phyloP scores from a whole-genome alignment of 2,113 vertebrate species.

The Suricata suricatta region DNA sequence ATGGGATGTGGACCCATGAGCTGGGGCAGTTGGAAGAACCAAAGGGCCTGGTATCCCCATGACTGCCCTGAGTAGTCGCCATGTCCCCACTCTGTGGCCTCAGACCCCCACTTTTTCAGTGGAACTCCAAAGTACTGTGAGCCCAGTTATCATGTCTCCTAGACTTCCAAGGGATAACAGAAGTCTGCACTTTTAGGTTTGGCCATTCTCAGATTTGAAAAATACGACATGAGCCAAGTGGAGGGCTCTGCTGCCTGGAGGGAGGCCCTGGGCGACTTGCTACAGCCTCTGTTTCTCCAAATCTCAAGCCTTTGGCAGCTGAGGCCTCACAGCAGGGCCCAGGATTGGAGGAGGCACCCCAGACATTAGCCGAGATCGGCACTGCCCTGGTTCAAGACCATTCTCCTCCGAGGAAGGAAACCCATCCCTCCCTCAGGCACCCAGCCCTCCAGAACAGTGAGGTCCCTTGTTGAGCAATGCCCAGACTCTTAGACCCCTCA shows the following conservation, averaged over 20 bases:
- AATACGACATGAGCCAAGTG: rapidly evolving
- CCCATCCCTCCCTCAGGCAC: not conserved
- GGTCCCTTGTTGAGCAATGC: not conserved
- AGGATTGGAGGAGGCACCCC: not conserved
- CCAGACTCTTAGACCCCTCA: not conserved
- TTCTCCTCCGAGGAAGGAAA: not conserved
- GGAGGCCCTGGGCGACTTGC: not conserved
- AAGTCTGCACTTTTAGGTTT: not conserved
- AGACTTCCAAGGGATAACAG: not conserved
- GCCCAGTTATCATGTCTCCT: not conserved
- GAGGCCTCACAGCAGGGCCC: not conserved
- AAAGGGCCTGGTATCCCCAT: not conserved
- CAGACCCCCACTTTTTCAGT: not conserved
- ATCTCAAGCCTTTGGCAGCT: not conserved
- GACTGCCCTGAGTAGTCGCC: not conserved
- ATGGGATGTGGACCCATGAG: not conserved
- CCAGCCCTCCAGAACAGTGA: not conserved
- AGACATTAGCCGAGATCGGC: not conserved
- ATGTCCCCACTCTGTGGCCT: not conserved
- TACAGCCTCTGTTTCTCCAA: not conserved
- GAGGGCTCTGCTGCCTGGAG: not conserved
- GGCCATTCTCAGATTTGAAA: not conserved
- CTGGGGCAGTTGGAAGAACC: not conserved
- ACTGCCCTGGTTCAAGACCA: not conserved
- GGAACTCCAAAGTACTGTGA: rapidly evolving